Evolutionary conservation across 1,140 invertebrate genomes (phyloP).

Genomic region (Macrobrachium rosenbergii): DNA sequence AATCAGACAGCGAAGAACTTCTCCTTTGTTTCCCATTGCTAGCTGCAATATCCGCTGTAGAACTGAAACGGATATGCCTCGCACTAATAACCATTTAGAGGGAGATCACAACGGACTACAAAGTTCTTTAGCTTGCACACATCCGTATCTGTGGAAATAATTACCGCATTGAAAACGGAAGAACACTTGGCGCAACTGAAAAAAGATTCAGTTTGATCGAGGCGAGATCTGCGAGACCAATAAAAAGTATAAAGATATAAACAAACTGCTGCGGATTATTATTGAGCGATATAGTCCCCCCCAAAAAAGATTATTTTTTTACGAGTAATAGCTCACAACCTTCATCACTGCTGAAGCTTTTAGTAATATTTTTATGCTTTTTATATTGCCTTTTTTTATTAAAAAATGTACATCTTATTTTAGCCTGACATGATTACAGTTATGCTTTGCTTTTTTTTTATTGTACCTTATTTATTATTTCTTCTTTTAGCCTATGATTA

Average conservation of each 20-base stretch:
- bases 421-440: too few relatives aligned
- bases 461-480: too few relatives aligned
- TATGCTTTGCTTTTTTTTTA: too few relatives aligned
- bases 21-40: not conserved
- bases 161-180: not conserved
- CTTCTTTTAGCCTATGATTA: too few relatives aligned
- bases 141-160: conserved; percentile 3
- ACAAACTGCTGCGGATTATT: not conserved
- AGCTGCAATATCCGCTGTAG: not conserved
- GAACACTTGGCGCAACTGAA: not conserved
- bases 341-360: not conserved
- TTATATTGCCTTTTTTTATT: too few relatives aligned
- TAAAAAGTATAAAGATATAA: not conserved
- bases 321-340: too few relatives aligned
- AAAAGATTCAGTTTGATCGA: conserved; percentile 5
- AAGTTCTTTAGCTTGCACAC: not conserved
- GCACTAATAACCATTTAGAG: not conserved
- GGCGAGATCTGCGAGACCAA: not conserved
- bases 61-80: not conserved
- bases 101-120: not conserved
- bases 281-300: not conserved
- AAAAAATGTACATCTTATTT: too few relatives aligned
- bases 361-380: not conserved
- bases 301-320: not conserved
- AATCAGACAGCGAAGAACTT: not conserved